A percentile compares a stretch with the other conserved stretches of the same genome.
Evolutionary conservation across 2,888 invertebrate genomes (phyloP).

Genomic region (Chydorus sphaericus): DNA sequence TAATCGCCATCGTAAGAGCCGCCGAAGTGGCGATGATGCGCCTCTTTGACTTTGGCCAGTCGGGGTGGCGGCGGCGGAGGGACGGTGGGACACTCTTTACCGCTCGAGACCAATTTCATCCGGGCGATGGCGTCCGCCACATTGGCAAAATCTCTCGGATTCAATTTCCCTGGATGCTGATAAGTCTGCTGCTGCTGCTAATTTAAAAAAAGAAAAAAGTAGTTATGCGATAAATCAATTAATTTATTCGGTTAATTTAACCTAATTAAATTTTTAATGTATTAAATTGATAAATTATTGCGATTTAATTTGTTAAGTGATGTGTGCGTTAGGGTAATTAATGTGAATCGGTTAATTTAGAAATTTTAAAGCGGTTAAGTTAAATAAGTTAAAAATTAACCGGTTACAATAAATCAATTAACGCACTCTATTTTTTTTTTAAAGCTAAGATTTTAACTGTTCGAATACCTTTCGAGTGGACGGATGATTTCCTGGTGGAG

Average conservation of each 20-base stretch:
- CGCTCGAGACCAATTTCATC: constrained; percentile 40
- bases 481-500: not conserved
- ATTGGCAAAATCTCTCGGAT: constrained; percentile 74
- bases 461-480: not conserved
- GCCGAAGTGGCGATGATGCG: not conserved
- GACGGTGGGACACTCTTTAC: constrained; percentile 32
- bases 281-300: no score
- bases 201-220: not conserved
- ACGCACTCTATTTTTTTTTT: no score
- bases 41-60: constrained; percentile 12
- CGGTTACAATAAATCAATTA: no score
- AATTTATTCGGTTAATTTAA: not conserved
- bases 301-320: no score
- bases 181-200: constrained; percentile 4
- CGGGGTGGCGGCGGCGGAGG: constrained; percentile 20
- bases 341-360: no score
- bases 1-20: constrained; percentile 41
- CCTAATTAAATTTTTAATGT: not conserved
- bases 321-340: no score
- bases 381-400: no score
- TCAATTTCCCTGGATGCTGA: constrained; percentile 69
- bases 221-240: no score
- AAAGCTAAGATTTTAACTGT: not conserved
- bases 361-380: no score
- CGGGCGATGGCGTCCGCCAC: constrained; percentile 70